A percentile compares a stretch with the other conserved stretches of the same genome.
Conservation (phyloP, 2,888 invertebrate species). For the Reticulitermes lucifugus region DNA sequence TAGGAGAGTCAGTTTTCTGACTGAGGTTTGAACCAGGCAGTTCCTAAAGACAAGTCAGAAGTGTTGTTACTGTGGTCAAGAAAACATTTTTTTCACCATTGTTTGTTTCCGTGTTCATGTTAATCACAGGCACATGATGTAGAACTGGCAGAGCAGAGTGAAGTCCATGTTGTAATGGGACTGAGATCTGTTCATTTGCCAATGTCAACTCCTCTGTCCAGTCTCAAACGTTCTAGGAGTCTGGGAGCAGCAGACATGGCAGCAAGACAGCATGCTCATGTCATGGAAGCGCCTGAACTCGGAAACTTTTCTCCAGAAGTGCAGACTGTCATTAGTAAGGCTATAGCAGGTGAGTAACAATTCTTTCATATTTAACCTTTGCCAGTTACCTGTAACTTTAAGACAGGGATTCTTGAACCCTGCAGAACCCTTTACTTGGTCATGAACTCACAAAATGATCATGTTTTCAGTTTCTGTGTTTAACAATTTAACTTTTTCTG, state of each 20-base stretch:
- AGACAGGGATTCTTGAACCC: too few species aligned
- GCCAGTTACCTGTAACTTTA: too few species aligned
- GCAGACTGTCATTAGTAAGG: slow-evolving; percentile 79
- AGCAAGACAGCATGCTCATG: slow-evolving; percentile 67
- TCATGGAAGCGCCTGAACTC: slow-evolving; percentile 76
- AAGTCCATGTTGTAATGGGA: neutral
- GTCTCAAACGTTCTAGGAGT: slow-evolving; percentile 86
- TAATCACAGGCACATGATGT: neutral
- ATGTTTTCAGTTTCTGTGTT: too few species aligned
- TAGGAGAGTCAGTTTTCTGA: too few species aligned
- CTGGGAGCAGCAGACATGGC: slow-evolving; percentile 80
- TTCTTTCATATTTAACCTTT: neutral
- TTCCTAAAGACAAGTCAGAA: too few species aligned
- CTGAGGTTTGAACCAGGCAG: too few species aligned
- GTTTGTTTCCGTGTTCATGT: too few species aligned
- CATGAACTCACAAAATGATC: too few species aligned
- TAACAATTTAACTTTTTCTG: too few species aligned
- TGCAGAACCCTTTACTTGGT: too few species aligned
- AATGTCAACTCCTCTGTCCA: slow-evolving; percentile 49
- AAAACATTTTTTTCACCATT: too few species aligned
- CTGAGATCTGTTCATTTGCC: slow-evolving; percentile 2
- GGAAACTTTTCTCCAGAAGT: slow-evolving; percentile 81
- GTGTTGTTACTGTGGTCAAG: too few species aligned
- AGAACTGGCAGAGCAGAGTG: neutral
- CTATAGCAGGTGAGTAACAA: slow-evolving; percentile 62